Conservation (phyloP, 35 echinoderm and acorn worm genomes). For the Diadema setosum region DNA sequence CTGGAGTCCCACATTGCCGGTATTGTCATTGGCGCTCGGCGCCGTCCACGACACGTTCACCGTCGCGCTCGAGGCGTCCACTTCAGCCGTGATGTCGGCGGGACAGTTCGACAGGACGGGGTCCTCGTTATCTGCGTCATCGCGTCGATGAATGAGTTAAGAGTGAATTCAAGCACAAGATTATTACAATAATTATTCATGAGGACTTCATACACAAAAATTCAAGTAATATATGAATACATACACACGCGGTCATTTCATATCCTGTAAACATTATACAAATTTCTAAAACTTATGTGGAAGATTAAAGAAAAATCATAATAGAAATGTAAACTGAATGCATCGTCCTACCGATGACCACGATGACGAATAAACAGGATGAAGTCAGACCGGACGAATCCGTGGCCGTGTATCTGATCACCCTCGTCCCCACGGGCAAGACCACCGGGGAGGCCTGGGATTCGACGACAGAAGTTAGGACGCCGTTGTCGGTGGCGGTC, state of each 20-base stretch:
- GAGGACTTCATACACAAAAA: too few relatives aligned
- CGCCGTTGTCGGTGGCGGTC: conserved; percentile 14
- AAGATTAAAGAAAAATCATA: too few relatives aligned
- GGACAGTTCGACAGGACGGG: neutral
- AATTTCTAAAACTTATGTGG: too few relatives aligned
- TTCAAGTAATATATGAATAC: too few relatives aligned
- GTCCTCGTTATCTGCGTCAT: neutral
- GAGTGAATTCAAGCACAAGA: too few relatives aligned
- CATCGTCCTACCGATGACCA: neutral
- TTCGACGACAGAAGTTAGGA: neutral
- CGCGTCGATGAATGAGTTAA: too few relatives aligned
- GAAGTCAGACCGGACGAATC: neutral
- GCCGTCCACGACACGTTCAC: neutral
- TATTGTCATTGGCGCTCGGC: neutral
- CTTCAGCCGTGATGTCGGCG: neutral
- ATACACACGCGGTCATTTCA: too few relatives aligned
- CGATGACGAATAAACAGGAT: neutral
- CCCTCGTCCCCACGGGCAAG: neutral
- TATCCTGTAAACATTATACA: too few relatives aligned
- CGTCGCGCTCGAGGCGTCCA: neutral
- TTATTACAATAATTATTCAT: too few relatives aligned
- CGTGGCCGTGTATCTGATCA: neutral
- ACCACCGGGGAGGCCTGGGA: neutral
- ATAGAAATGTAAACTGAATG: too few relatives aligned
- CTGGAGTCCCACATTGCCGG: neutral